Evolutionary conservation across 2,888 invertebrate species (phyloP).

Genomic region (Perdita meconis): DNA sequence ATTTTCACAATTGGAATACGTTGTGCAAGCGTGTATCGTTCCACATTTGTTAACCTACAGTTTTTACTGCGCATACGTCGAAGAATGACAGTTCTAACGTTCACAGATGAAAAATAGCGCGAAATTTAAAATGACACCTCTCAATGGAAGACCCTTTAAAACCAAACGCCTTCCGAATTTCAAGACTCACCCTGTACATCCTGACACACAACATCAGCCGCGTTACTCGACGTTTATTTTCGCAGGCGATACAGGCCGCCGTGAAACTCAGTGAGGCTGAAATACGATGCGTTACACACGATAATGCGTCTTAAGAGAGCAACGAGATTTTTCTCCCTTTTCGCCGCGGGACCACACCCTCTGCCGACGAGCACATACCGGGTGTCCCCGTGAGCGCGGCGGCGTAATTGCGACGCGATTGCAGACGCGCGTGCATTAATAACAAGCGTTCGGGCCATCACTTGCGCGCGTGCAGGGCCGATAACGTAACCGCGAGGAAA

Average conservation of each 20-base stretch:
- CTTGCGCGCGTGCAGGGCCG: conserved; percentile 27
- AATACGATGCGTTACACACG: conserved; percentile 62
- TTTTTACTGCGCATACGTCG: too few relatives aligned
- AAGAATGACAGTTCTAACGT: too few relatives aligned
- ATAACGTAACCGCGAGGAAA: conserved; percentile 19
- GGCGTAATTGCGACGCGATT: conserved; percentile 44
- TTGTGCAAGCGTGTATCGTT: too few relatives aligned
- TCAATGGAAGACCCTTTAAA: too few relatives aligned
- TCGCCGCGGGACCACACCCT: conserved; percentile 43
- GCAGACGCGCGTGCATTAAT: conserved; percentile 25
- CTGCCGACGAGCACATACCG: conserved; percentile 35
- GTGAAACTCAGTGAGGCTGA: conserved; percentile 41
- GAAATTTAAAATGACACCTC: too few relatives aligned
- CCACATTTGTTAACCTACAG: neutral
- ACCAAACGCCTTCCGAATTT: neutral
- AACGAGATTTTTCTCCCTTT: conserved; percentile 47
- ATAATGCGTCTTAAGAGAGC: conserved; percentile 54
- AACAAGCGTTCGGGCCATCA: conserved; percentile 35
- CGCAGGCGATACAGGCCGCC: conserved; percentile 40
- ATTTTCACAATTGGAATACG: neutral
- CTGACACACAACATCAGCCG: neutral
- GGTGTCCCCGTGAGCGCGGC: conserved; percentile 49
- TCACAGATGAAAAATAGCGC: too few relatives aligned
- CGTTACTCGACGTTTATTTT: conserved; percentile 47
- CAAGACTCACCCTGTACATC: conserved; percentile 11